These are phyloP conservation scores for Acleris emargana DNA, from an alignment of 2,888 invertebrate genomes.

Conservation along the genomic window DNA sequence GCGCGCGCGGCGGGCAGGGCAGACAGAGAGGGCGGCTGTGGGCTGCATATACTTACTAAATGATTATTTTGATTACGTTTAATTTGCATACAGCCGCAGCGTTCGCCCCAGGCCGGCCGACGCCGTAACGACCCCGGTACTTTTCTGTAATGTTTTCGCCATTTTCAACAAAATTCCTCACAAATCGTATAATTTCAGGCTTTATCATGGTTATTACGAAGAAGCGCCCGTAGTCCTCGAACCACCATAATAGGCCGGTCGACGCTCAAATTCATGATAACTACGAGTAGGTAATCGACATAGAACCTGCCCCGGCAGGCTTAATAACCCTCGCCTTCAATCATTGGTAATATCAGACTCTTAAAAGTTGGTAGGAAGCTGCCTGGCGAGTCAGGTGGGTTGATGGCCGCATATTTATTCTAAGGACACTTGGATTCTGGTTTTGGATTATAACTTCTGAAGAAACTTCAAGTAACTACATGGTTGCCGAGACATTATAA, in stretches of 20 bases:
- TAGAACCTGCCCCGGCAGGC: slow-evolving; percentile 74
- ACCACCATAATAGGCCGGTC: slow-evolving; percentile 73
- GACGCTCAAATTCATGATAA: slow-evolving; percentile 80
- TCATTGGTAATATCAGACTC: slow-evolving; percentile 80
- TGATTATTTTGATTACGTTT: slow-evolving; percentile 84
- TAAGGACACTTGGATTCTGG: slow-evolving; percentile 51
- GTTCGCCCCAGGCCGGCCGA: slow-evolving; percentile 67
- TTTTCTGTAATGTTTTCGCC: slow-evolving; percentile 84
- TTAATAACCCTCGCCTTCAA: slow-evolving; percentile 77
- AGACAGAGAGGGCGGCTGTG: slow-evolving; percentile 67
- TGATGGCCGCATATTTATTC: slow-evolving; percentile 54
- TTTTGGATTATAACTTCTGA: slow-evolving; percentile 21
- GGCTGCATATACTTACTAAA: slow-evolving; percentile 66
- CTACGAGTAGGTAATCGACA: slow-evolving; percentile 77
- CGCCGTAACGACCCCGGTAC: slow-evolving; percentile 79
- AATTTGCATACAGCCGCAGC: slow-evolving; percentile 80
- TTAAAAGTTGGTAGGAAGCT: slow-evolving; percentile 80
- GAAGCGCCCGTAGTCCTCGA: slow-evolving; percentile 75
- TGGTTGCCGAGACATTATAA: slow-evolving; percentile 15
- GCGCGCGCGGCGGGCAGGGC: slow-evolving; percentile 45
- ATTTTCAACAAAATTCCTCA: slow-evolving; percentile 83
- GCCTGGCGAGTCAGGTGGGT: slow-evolving; percentile 59
- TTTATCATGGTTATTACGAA: slow-evolving; percentile 82
- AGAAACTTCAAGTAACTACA: slow-evolving; percentile 19
- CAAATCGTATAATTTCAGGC: slow-evolving; percentile 82